These are phyloP conservation scores for Calosoma granatense DNA, from an alignment of 1,140 invertebrate genomes.

Conservation along the genomic window DNA sequence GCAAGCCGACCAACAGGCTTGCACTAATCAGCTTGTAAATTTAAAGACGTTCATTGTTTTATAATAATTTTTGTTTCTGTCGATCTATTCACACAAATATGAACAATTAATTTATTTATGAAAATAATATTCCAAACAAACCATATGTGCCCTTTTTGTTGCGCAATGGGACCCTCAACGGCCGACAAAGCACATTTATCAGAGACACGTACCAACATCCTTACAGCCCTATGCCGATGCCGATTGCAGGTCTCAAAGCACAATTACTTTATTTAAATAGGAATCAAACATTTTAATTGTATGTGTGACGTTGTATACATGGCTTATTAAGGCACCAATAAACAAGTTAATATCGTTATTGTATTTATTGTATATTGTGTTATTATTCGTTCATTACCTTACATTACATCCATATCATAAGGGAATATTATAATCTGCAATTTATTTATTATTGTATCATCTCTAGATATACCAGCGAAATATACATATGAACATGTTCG, in stretches of 20 bases:
- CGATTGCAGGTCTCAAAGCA: slow-evolving; percentile 17
- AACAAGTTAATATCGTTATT: slow-evolving; percentile 39
- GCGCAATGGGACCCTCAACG: not conserved
- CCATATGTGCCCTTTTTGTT: not conserved
- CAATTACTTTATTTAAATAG: slow-evolving; percentile 24
- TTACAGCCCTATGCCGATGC: slow-evolving; percentile 24
- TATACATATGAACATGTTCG: no score
- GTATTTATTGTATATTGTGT: slow-evolving; percentile 23
- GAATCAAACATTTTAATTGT: slow-evolving; percentile 24
- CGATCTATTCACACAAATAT: slow-evolving; percentile 5
- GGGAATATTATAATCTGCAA: not conserved
- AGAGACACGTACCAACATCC: slow-evolving; percentile 33
- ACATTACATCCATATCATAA: slow-evolving; percentile 14
- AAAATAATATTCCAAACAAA: slow-evolving; percentile 5
- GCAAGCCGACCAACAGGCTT: not conserved
- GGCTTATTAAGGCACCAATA: slow-evolving; percentile 40
- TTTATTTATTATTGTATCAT: not conserved
- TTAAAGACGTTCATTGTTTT: slow-evolving; percentile 9
- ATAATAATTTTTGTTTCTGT: slow-evolving; percentile 7
- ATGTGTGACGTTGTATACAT: slow-evolving; percentile 39
- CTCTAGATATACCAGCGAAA: no score
- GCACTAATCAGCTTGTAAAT: not conserved
- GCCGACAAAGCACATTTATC: not conserved
- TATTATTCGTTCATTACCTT: slow-evolving; percentile 21
- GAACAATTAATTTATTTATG: slow-evolving; percentile 6